Evolutionary conservation across 1,140 invertebrate genomes (phyloP).

Genomic region (Sitophilus oryzae): DNA sequence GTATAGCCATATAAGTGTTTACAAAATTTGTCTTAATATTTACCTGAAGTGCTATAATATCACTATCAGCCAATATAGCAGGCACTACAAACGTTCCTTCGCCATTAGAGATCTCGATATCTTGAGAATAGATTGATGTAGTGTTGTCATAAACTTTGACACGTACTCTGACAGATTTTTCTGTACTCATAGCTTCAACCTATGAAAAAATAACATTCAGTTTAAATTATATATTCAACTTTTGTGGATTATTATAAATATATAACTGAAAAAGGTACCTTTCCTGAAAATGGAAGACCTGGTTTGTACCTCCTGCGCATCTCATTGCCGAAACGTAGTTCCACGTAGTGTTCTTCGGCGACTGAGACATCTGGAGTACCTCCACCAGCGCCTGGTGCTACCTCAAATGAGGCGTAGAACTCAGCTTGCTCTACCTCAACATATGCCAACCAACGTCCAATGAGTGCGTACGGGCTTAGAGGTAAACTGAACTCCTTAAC

Average conservation of each 20-base stretch:
- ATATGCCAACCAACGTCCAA: slow-evolving; percentile 52
- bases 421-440: slow-evolving; percentile 51
- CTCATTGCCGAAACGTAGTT: slow-evolving; percentile 55
- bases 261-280: no score
- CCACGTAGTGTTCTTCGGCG: slow-evolving; percentile 60
- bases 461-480: slow-evolving; percentile 47
- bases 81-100: slow-evolving; percentile 59
- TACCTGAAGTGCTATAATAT: slow-evolving; percentile 57
- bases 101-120: slow-evolving; percentile 58
- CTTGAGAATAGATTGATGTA: slow-evolving; percentile 61
- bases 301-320: slow-evolving; percentile 59
- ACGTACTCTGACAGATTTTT: slow-evolving; percentile 55
- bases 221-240: slow-evolving; percentile 15
- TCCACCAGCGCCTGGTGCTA: slow-evolving; percentile 35
- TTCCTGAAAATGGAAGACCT: slow-evolving; percentile 56
- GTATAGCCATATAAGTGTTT: no score
- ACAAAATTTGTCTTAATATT: no score
- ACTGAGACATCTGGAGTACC: slow-evolving; percentile 50
- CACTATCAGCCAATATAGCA: slow-evolving; percentile 57
- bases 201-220: slow-evolving; percentile 39
- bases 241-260: no score
- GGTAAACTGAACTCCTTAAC: slow-evolving; percentile 51
- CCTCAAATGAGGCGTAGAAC: slow-evolving; percentile 47
- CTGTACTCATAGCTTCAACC: slow-evolving; percentile 62
- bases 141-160: slow-evolving; percentile 60